A percentile compares a stretch with the other conserved stretches of the same genome.
phyloP scores from a whole-genome alignment of 2,113 vertebrate genomes.

The Tringa solitaria region DNA sequence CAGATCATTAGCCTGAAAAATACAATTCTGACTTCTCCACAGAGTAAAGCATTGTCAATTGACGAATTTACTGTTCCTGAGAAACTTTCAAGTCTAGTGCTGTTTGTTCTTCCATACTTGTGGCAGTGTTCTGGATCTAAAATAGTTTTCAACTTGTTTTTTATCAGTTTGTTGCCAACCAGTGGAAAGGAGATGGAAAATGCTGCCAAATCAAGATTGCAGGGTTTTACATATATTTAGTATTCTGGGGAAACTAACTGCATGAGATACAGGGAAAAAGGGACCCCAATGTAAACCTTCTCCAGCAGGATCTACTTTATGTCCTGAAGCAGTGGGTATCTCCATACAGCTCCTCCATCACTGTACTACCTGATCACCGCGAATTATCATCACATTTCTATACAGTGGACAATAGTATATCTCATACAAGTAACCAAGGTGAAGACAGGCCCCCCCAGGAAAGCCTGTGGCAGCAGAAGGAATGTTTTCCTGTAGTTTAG shows the following conservation, averaged over 20 bases:
- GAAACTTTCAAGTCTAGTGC: not conserved
- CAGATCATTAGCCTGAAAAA: constrained; percentile 31
- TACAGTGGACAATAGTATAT: not conserved
- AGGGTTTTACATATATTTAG: not conserved
- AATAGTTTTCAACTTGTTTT: constrained; percentile 19
- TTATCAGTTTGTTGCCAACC: constrained; percentile 13
- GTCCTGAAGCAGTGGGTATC: not conserved
- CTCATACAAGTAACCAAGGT: not conserved
- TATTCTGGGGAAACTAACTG: not conserved
- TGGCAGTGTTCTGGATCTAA: not conserved
- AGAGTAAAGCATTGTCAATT: not conserved
- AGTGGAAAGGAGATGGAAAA: not conserved
- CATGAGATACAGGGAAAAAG: not conserved
- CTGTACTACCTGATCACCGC: not conserved
- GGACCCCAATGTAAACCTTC: not conserved
- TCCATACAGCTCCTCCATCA: not conserved
- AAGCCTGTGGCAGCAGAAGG: not conserved
- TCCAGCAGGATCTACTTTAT: not conserved
- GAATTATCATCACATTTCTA: not conserved
- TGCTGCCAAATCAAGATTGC: constrained; percentile 1
- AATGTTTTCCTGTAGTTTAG: not conserved
- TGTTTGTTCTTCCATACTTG: not conserved
- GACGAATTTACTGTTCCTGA: not conserved
- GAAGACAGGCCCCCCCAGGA: not conserved
- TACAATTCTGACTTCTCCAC: not conserved